Base-by-base conservation (phyloP, 2,113 vertebrate species). In the Marmota monax region DNA sequence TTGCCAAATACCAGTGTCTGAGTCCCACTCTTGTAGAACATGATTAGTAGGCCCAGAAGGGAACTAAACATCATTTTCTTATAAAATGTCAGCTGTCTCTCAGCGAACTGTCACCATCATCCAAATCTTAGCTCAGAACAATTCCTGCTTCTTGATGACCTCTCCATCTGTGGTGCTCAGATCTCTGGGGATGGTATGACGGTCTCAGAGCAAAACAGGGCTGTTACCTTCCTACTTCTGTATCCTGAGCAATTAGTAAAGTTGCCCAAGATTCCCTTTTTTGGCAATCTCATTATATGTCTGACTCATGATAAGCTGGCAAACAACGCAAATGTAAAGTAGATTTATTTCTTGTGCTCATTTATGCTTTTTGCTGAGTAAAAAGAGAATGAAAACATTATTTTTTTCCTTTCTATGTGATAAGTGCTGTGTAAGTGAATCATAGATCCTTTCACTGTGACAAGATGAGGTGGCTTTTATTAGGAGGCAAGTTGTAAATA, bases 261-360 rank as follows among this genome's bases (percentile, higher is more conserved):
- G 87, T 90, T 78, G 34, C 90, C 70, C 45, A 25, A 72, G 29
- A 63, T 67, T 23, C 32, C 69, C 88, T 91, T 88, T 97, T 89
- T 73, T 34, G 61, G 69, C 90, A 94, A 6, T 48, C 20, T 93
- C 39, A 12, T 96, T 96, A 74, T 76, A 20, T 88, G 39, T 83
- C 93, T 95, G 91, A 92, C 85, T 97, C 94, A 94, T 69, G 42
- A 48, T 74, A 69, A 96, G 85, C 78, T 88, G 79, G 78, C n/a
- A 65, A 32, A 91, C 32, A 80, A 69, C 53, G 22, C 82, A 94
- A 88, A 88, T 27, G 58, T 92, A 67, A 88, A 88, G 87, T 94
- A 78, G 65, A 70, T 86, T 94, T 92, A 78, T 92, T 95, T 88
- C 87, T 88, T 96, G 10, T 34, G 9, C 53, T 92, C 56, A 16